A percentile compares a stretch with the other conserved stretches of the same genome.
Conservation (phyloP, 2,113 vertebrate genomes). For the Rynchops niger region DNA sequence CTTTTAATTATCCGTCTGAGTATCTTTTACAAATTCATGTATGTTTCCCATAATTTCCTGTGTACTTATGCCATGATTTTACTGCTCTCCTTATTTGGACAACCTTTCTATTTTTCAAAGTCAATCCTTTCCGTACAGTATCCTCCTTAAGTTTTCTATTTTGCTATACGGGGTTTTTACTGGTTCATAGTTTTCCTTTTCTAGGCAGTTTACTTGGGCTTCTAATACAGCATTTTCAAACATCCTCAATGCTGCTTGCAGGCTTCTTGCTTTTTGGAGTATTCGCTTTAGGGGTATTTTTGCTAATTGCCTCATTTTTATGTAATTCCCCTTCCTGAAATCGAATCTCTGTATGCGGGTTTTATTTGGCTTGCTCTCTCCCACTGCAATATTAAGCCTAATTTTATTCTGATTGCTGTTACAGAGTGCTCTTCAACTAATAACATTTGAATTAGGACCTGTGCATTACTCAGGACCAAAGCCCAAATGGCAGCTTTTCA, state of each 20-base stretch:
- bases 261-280: background rate
- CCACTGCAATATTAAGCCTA: background rate
- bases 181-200: background rate
- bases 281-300: background rate
- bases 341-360: background rate
- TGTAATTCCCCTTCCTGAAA: background rate
- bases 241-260: background rate
- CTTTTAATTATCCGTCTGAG: background rate
- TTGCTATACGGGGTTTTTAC: background rate
- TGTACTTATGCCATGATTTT: background rate
- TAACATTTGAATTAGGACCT: background rate
- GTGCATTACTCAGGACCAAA: background rate
- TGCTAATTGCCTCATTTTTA: slow-evolving; percentile 12
- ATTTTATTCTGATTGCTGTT: background rate
- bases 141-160: background rate
- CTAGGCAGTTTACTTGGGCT: background rate
- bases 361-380: slow-evolving; percentile 12
- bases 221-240: background rate
- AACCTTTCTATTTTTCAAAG: background rate
- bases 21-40: background rate
- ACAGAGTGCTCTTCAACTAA: background rate
- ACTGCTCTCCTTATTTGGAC: background rate
- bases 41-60: background rate
- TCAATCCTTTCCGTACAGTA: background rate
- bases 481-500: background rate